A percentile compares a stretch with the other conserved stretches of the same genome.
Evolutionary conservation across 2,888 invertebrate genomes (phyloP).

Genomic region (Aleiodes alternator): DNA sequence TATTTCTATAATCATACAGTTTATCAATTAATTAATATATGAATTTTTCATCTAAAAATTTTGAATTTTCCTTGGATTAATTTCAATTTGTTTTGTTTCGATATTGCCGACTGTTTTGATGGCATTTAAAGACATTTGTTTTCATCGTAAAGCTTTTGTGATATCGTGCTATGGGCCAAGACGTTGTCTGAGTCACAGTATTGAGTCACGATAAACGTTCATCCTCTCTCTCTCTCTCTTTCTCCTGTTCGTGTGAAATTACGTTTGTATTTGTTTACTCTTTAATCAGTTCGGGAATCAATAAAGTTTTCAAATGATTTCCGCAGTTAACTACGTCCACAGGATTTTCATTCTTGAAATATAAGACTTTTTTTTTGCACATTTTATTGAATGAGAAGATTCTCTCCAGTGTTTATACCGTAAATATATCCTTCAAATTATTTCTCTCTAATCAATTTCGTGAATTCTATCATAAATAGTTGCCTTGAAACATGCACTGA

Average conservation of each 20-base stretch:
- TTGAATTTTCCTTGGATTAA: neutral
- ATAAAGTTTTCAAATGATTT: too few species aligned
- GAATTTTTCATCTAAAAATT: neutral
- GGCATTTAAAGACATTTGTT: slow-evolving; percentile 2
- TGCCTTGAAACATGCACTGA: slow-evolving; percentile 1
- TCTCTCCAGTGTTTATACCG: neutral
- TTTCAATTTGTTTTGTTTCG: neutral
- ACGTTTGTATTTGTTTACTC: too few species aligned
- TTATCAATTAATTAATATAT: neutral
- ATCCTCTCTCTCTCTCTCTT: neutral
- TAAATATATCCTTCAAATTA: neutral
- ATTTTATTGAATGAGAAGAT: too few species aligned
- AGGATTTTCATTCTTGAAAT: too few species aligned
- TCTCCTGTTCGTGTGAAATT: too few species aligned
- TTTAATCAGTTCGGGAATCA: too few species aligned
- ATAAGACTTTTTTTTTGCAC: too few species aligned
- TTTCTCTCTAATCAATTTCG: neutral
- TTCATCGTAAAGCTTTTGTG: slow-evolving; percentile 2
- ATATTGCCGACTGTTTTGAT: neutral
- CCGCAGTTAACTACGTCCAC: too few species aligned
- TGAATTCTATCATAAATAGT: slow-evolving; percentile 2
- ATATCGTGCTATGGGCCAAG: too few species aligned
- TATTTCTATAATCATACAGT: slow-evolving; percentile 4
- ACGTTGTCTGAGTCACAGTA: neutral
- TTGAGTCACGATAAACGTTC: neutral